Base-by-base conservation (phyloP, 2,113 vertebrate genomes). In the Symphodus melops region DNA sequence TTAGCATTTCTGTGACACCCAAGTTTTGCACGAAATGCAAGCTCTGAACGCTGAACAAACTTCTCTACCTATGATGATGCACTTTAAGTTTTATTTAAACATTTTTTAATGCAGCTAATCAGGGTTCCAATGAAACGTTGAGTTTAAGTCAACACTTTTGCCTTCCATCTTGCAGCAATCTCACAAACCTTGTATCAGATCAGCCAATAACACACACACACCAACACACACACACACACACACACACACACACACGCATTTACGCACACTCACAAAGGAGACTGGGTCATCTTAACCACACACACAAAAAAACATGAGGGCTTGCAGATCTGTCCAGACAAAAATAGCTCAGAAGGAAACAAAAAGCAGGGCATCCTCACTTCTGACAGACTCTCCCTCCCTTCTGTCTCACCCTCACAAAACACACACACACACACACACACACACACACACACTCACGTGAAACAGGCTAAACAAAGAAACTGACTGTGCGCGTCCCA, bases 341-440 rank as follows among this genome's bases (percentile, higher is more conserved):
- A 64, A 90, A 90, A 90, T 87, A 91, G 70, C 84, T 83, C 54
- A 51, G 62, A 37, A 83, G 74, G 76, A 84, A 88, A 86, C 51
- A 86, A 81, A 81, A 81, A 81, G 59, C 79, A 75, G 81, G 83
- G 83, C 85, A 83, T 89, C 84, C 75, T 86, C 56, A 1, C 41
- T 14, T 64, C 63, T 14, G 16, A 14, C 42, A 44, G 12, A 44
- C 42, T 19, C 48, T 20, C 48, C 19, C 48, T 9, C 5, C 13
- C 48, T 51, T 25, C 25, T 25, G 25, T 25, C 25, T 25, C 48
- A 8, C 21, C 68, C 73, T 80, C 51, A 68, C 25, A 25, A 2
- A 25, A 25, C 25, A 25, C 25, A 25, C 64, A 70, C 16, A 8
- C 61, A 71, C 5, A 62, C 59, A 55, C 62, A 56, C 71, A 78